Base-by-base conservation (phyloP, 2,113 vertebrate genomes). In the Phrynocephalus versicolor region DNA sequence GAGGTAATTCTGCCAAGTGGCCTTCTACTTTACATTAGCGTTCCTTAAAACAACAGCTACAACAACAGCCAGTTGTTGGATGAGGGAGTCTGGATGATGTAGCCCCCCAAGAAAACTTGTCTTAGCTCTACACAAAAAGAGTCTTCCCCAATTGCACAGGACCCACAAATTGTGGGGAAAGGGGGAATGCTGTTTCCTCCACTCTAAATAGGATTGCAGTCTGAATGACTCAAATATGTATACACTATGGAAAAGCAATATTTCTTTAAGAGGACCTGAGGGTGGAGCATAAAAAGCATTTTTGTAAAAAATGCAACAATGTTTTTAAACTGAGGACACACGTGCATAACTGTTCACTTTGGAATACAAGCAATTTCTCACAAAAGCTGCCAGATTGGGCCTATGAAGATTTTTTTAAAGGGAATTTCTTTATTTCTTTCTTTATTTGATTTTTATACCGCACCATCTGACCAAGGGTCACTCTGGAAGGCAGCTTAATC, bases 401-500 rank as follows among this genome's bases (percentile, higher is more conserved):
- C n/a, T n/a, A n/a, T n/a, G n/a, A n/a, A n/a, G n/a, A n/a, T n/a
- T n/a, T n/a, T n/a, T n/a, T n/a, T n/a, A n/a, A n/a, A n/a, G n/a
- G n/a, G n/a, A n/a, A n/a, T n/a, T n/a, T n/a, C n/a, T n/a, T n/a
- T n/a, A n/a, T n/a, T n/a, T n/a, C n/a, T n/a, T n/a, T n/a, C n/a
- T n/a, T n/a, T n/a, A n/a, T n/a, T n/a, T n/a, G n/a, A n/a, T n/a
- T n/a, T n/a, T n/a, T n/a, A n/a, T n/a, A n/a, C n/a, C n/a, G n/a
- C n/a, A n/a, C n/a, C n/a, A n/a, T n/a, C n/a, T n/a, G n/a, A n/a
- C n/a, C n/a, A n/a, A n/a, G n/a, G n/a, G n/a, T n/a, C n/a, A n/a
- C n/a, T n/a, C n/a, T n/a, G 64, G 12, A 3, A 62, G 6, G 86
- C 13, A 41, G 69, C 89, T 92, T 90, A 9, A 88, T 91, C 92